Evolutionary conservation across 30 jellyfish, hydroid and myxozoan species (phyloP), one percentile per base, ranked within the genome.

Genomic region (Hydractinia symbiolongicarpus): DNA sequence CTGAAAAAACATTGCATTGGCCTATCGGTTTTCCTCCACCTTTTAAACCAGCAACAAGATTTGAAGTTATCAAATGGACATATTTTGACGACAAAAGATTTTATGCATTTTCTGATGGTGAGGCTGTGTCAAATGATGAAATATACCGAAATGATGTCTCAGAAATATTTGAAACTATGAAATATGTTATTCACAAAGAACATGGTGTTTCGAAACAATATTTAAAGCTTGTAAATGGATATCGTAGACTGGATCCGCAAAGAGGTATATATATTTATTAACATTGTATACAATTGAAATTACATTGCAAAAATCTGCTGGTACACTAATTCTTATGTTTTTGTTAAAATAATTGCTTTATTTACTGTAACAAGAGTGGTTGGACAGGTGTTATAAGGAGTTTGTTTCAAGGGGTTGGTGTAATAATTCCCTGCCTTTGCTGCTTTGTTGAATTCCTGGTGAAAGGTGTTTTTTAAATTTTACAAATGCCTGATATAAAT

Each of bases 31-130:
- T 88, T 79, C 84, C 90, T 4, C 88, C 73, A n/a, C 94, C 99
- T 7, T 94, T 94, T 82, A 88, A 88, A 68, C 96, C 99, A 55
- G 67, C 74, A 70, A 76, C 96, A 52, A 58, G 99, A 72, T 94
- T 94, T 82, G 99, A 94, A 78, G 99, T 94, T 50, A 94, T 85
- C 71, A 86, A 82, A 62, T 94, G 99, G 99, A 78, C 88, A 79
- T 94, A 88, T 78, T 94, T 94, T 81, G 85, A 82, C n/a, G 73
- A 74, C 13, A 74, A 80, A 44, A 62, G 81, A 30, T 66, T 88
- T 16, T 94, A 68, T 51, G 99, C 96, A 4, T 75, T 77, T 50
- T 61, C 78, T 8, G 96, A 86, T 55, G 52, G 78, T 6, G 93
- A 73, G 64, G 96, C 99, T n/a, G 90, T 85, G 15, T 79, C 99